Base-by-base conservation (phyloP, 30 jellyfish, hydroid and myxozoan species). In the Catostylus mosaicus region DNA sequence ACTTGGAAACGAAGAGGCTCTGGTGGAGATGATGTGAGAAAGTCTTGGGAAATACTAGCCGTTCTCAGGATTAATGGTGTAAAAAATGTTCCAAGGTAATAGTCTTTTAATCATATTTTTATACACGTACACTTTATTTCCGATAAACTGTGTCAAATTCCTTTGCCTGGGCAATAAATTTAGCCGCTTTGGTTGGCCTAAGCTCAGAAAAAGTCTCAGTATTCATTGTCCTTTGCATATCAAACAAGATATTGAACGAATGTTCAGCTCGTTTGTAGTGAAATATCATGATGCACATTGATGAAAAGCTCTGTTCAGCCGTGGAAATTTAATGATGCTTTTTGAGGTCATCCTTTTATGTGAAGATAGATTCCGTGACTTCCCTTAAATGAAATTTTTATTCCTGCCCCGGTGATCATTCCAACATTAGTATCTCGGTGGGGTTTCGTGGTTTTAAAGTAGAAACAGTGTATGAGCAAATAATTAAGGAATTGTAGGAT, bases 1-100 rank as follows among this genome's bases (percentile, higher is more conserved):
- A 37, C 63, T 80, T 59, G 71, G 71, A 7, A 59, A 59, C 12
- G 71, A 3, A 22, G 38, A 59, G 24, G 71, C n/a, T 19, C 8
- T 52, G 67, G 30, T 10, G 67, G 30, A n/a, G 30, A 20, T 10
- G 30, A 6, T n/a, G 23, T 52, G 33, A 3, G 73, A 48, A 34
- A 46, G 70, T 63, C 35, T 31, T 52, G 23, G 67, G 29, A 20
- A 52, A 26, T 4, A 52, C 3, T 16, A 26, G 23, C 6, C 30
- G 29, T 26, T 52, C 29, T 52, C 67, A n/a, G 30, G 29, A 3
- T 20, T 20, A 10, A 52, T n/a, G 6, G 19, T 52, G 67, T 52
- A 3, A 3, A 52, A 7, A 10, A 16, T 10, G 6, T 52, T 52
- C 8, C 26, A 4, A 59, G 71, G 71, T 59, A 59, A 3, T 18